Conservation (phyloP, 53 echinoderm and acorn worm genomes). For the Echinometra lucunter region DNA sequence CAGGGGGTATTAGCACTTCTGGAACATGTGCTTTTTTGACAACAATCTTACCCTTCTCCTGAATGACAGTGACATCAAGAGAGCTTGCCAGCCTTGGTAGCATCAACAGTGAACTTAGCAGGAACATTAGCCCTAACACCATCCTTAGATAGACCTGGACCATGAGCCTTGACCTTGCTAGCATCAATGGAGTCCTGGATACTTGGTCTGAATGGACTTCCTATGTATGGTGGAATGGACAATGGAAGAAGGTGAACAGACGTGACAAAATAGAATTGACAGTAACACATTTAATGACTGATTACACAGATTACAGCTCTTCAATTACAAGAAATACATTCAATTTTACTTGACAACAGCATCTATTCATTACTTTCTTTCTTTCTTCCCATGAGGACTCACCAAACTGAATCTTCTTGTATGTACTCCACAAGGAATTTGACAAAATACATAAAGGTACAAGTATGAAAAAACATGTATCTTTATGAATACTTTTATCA, state of each 20-base stretch:
- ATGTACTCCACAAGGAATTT: no score
- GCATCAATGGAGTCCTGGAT: conserved; percentile 88
- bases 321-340: no score
- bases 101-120: conserved; percentile 91
- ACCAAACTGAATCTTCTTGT: no score
- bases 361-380: no score
- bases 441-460: no score
- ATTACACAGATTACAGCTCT: no score
- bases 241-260: not conserved
- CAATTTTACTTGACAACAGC: no score
- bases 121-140: conserved; percentile 91
- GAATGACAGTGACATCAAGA: conserved; percentile 93
- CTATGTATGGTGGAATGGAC: conserved; percentile 64
- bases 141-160: conserved; percentile 88
- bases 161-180: conserved; percentile 89
- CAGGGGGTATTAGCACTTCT: not conserved
- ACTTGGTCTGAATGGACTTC: conserved; percentile 93
- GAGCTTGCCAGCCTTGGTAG: conserved; percentile 94
- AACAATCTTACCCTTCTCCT: conserved; percentile 87
- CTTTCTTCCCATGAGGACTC: no score
- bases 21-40: not conserved
- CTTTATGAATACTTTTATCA: no score
- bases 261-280: not conserved
- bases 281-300: no score
- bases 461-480: no score